Conservation (phyloP, 2,113 vertebrate genomes). For the Ceyx margarethae region DNA sequence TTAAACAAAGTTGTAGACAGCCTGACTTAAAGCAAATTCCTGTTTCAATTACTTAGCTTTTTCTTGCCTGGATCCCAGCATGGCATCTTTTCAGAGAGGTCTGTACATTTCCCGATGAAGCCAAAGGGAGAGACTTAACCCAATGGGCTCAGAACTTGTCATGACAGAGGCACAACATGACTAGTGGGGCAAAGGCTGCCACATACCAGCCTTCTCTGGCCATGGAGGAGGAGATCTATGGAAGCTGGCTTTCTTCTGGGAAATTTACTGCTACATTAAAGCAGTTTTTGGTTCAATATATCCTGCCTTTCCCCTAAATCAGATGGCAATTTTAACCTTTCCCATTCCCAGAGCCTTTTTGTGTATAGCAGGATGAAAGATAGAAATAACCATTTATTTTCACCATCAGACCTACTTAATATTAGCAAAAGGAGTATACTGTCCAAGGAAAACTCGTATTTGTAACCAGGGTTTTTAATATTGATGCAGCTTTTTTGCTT, state of each 20-base stretch:
- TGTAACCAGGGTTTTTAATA: background rate
- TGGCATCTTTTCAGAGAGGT: background rate
- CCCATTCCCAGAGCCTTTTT: background rate
- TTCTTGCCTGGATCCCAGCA: background rate
- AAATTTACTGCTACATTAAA: background rate
- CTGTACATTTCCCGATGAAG: background rate
- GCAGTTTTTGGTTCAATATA: background rate
- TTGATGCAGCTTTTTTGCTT: background rate
- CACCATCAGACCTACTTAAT: background rate
- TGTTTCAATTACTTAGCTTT: background rate
- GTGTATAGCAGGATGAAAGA: background rate
- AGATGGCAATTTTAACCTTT: background rate
- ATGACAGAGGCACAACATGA: background rate
- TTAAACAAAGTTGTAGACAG: background rate
- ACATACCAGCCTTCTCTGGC: background rate
- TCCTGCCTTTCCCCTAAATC: background rate
- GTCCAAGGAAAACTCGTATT: background rate
- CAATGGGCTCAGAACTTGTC: background rate
- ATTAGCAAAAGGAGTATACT: background rate
- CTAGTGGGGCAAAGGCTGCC: background rate
- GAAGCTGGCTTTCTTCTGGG: background rate
- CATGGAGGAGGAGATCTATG: rapidly evolving
- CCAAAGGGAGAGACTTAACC: background rate
- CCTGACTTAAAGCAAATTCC: background rate
- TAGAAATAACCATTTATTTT: background rate